Conservation (phyloP, 1,140 invertebrate species). For the Coenobita brevimanus region DNA sequence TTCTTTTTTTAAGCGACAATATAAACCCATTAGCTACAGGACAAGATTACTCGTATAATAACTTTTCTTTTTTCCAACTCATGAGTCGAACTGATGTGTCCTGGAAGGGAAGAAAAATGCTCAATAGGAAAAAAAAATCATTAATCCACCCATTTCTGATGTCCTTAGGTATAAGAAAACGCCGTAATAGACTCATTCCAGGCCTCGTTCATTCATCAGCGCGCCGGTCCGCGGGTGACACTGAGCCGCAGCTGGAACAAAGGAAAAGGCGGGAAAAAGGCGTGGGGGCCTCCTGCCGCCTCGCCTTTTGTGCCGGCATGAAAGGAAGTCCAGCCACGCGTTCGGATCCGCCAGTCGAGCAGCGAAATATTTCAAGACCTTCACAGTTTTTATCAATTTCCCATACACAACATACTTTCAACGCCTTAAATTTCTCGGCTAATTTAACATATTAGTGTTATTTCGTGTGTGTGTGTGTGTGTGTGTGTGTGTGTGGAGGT, state of each 20-base stretch:
- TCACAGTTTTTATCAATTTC: too few relatives aligned
- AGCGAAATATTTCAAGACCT: not conserved
- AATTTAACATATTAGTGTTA: too few relatives aligned
- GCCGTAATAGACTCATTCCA: conserved; percentile 63
- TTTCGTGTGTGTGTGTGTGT: too few relatives aligned
- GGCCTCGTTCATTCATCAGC: conserved; percentile 60
- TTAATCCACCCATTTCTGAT: conserved; percentile 51
- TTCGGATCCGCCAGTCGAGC: conserved; percentile 4
- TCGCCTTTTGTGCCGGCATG: conserved; percentile 52
- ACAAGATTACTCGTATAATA: too few relatives aligned
- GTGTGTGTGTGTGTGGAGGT: too few relatives aligned
- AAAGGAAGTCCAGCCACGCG: conserved; percentile 37
- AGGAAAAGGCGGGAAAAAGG: conserved; percentile 57
- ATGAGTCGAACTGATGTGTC: too few relatives aligned
- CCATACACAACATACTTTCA: too few relatives aligned
- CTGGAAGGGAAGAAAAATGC: too few relatives aligned
- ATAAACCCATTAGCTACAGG: too few relatives aligned
- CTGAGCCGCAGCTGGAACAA: conserved; percentile 57
- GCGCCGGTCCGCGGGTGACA: conserved; percentile 57
- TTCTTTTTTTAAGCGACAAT: too few relatives aligned
- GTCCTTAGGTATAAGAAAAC: conserved; percentile 35
- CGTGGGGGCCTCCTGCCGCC: conserved; percentile 51
- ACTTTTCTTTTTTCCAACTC: too few relatives aligned
- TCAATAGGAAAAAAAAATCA: conserved; percentile 30
- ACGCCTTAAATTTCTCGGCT: too few relatives aligned